phyloP scores from a whole-genome alignment of 2,113 vertebrate genomes.

The Catharus bicknelli region DNA sequence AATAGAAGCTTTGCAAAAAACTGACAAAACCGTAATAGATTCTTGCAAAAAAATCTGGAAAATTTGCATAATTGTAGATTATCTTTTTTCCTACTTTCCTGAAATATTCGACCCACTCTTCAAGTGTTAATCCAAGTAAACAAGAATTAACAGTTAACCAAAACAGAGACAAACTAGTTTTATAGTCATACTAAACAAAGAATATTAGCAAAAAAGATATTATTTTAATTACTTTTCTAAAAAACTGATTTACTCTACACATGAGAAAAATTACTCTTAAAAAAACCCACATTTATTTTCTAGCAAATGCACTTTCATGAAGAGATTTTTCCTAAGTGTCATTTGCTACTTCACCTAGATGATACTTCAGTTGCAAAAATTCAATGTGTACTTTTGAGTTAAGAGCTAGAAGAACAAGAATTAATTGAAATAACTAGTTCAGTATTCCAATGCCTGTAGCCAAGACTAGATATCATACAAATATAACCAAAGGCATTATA shows the following conservation, averaged over 20 bases:
- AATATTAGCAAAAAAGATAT: neutral
- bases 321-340: neutral
- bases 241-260: neutral
- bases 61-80: neutral
- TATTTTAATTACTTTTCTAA: neutral
- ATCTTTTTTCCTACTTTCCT: neutral
- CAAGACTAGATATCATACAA: neutral
- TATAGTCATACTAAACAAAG: neutral
- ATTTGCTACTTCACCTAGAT: neutral
- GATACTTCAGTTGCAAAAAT: neutral
- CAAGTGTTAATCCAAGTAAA: neutral
- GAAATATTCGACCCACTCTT: neutral
- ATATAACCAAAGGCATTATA: neutral
- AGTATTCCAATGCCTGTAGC: neutral
- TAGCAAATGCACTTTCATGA: neutral
- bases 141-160: neutral
- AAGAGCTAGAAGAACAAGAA: neutral
- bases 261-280: neutral
- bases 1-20: neutral
- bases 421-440: neutral
- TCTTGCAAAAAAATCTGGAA: neutral
- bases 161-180: neutral
- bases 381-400: neutral
- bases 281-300: neutral
- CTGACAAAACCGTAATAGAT: neutral